Conservation (phyloP, 2,888 invertebrate genomes). For the Polyommatus icarus region DNA sequence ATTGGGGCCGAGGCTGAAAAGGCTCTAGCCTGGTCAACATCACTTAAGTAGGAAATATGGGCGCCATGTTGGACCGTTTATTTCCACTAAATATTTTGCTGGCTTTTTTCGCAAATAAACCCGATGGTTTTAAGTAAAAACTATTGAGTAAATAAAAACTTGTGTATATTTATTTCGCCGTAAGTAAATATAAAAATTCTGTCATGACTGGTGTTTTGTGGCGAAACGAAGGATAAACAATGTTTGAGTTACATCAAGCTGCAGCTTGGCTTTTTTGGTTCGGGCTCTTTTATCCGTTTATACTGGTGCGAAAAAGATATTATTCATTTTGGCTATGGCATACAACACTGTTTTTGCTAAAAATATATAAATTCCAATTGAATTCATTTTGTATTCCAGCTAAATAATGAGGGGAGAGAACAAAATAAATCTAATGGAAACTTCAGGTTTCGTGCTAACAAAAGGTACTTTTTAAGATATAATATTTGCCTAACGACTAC, state of each 20-base stretch:
- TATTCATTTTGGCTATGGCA: no score
- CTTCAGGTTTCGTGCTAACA: conserved; percentile 1
- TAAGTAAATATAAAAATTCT: not conserved
- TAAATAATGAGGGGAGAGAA: not conserved
- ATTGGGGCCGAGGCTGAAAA: conserved; percentile 1
- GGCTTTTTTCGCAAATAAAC: not conserved
- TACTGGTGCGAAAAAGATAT: no score
- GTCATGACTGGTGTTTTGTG: not conserved
- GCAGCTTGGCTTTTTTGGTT: not conserved
- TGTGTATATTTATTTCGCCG: not conserved
- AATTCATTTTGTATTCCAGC: not conserved
- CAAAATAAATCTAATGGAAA: conserved; percentile 21
- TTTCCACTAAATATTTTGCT: conserved; percentile 12
- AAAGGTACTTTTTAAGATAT: conserved; percentile 29
- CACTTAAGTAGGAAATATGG: conserved; percentile 11
- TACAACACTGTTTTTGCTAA: not conserved
- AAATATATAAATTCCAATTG: not conserved
- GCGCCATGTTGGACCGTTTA: conserved; percentile 14
- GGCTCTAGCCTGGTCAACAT: conserved; percentile 14
- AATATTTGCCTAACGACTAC: conserved; percentile 30
- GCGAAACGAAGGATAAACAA: not conserved
- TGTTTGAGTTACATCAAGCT: not conserved
- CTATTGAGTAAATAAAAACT: not conserved
- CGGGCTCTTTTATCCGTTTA: no score
- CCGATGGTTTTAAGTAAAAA: not conserved